A percentile compares a stretch with the other conserved stretches of the same genome.
phyloP scores from a whole-genome alignment of 2,113 vertebrate species.

The Arenaria interpres region DNA sequence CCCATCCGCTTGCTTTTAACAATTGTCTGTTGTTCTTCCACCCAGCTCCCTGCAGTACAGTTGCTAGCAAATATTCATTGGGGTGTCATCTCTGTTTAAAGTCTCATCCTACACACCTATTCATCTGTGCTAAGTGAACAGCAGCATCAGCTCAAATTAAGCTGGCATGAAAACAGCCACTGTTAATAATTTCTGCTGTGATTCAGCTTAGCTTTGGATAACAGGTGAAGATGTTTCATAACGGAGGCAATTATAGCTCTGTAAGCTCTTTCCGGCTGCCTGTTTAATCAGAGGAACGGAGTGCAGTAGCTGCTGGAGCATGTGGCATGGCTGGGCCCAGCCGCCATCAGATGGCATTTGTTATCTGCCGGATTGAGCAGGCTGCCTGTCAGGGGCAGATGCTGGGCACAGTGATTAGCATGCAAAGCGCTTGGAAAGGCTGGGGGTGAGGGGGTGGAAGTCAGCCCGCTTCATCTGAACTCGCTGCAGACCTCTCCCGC shows the following conservation, averaged over 20 bases:
- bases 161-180: slow-evolving; percentile 78
- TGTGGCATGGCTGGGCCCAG: not conserved
- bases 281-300: slow-evolving; percentile 58
- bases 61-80: slow-evolving; percentile 75
- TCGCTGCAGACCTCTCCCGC: slow-evolving; percentile 31
- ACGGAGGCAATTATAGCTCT: slow-evolving; percentile 77
- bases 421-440: slow-evolving; percentile 26
- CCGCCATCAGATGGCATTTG: slow-evolving; percentile 16
- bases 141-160: slow-evolving; percentile 79
- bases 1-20: not conserved
- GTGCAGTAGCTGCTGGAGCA: not conserved
- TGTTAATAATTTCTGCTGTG: slow-evolving; percentile 81
- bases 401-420: slow-evolving; percentile 55
- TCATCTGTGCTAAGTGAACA: slow-evolving; percentile 78
- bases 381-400: slow-evolving; percentile 65
- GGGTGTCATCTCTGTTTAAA: slow-evolving; percentile 78
- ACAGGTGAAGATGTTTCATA: slow-evolving; percentile 84
- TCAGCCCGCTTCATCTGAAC: slow-evolving; percentile 15
- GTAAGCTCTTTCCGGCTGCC: slow-evolving; percentile 63
- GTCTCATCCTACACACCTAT: slow-evolving; percentile 73
- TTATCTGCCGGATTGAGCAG: slow-evolving; percentile 56
- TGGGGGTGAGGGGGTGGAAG: slow-evolving; percentile 9
- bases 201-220: slow-evolving; percentile 78
- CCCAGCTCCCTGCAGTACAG: slow-evolving; percentile 55
- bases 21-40: slow-evolving; percentile 59